Evolutionary conservation across 2,113 vertebrate species (phyloP), one percentile per base, ranked within the genome.

Genomic region (Neomonachus schauinslandi): DNA sequence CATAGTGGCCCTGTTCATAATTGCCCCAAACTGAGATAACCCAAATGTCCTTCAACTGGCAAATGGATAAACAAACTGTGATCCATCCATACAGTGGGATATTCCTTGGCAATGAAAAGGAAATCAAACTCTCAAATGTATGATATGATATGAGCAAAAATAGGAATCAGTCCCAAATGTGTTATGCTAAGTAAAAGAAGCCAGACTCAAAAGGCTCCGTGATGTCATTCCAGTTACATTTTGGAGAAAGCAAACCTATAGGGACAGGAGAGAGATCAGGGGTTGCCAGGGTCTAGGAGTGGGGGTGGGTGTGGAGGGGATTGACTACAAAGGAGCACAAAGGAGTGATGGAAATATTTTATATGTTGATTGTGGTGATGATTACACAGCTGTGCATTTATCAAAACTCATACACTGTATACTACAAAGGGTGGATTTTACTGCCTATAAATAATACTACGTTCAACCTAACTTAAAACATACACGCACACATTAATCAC

Each of bases 231-330:
- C 21, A 74, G 31, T 85, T 81, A 53, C 51, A 55, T 89, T 89
- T 89, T 81, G 51, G 72, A 89, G 36, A 83, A 86, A 92, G 49
- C 28, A 61, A 94, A 95, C 91, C 61, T 57, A 6, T 19, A 86
- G 31, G 53, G 55, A 51, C 24, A 72, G 76, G 65, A 95, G 67
- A 81, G 16, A 85, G 49, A 82, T 74, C 31, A 39, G 22, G 39
- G 28, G 39, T 42, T 91, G 5, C 91, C n/a, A 26, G n/a, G 39
- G 63, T 49, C 65, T 59, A 46, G 1, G 15, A 14, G 13, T 79
- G 1, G 5, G 28, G 1, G 19, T 31, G 12, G 15, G 3, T 69
- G 42, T 55, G 19, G 51, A 53, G 42, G 16, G 39, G 8, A 19
- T 12, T 59, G 12, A 72, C 39, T 83, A 36, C 33, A 95, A 53